phyloP scores from a whole-genome alignment of 2,888 invertebrate genomes.

The Physocephala rufipes region DNA sequence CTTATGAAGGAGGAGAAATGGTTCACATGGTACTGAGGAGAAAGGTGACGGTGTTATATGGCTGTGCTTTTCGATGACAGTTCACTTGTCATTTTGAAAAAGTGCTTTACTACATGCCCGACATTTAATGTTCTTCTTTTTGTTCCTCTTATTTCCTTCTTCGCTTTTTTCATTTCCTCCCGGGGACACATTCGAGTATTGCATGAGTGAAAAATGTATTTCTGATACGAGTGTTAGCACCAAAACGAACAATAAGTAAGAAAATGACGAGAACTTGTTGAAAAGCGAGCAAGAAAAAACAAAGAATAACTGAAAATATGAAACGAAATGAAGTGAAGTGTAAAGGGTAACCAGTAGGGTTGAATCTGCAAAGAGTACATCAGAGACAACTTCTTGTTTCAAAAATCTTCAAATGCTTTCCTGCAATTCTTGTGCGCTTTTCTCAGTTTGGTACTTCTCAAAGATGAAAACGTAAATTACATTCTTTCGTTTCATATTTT shows the following conservation, averaged over 20 bases:
- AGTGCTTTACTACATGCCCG: neutral
- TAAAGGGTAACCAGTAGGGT: no score
- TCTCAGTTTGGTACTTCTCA: neutral
- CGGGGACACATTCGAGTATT: neutral
- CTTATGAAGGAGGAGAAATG: no score
- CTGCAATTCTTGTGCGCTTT: neutral
- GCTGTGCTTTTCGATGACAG: neutral
- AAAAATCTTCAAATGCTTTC: neutral
- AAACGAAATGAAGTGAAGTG: neutral
- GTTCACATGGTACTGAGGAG: no score
- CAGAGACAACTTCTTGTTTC: neutral
- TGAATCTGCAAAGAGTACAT: no score
- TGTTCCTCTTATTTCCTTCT: neutral
- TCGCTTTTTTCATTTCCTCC: neutral
- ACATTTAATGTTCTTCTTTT: neutral
- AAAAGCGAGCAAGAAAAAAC: neutral
- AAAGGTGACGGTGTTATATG: neutral
- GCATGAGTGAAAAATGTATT: constrained; percentile 12
- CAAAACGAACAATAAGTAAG: neutral
- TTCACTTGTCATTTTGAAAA: neutral
- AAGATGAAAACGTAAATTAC: no score
- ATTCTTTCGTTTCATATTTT: no score
- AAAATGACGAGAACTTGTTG: neutral
- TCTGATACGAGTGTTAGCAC: constrained; percentile 8
- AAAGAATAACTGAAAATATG: neutral